phyloP scores from a whole-genome alignment of 2,888 invertebrate genomes.

The Hermaeophaga mercurialis region DNA sequence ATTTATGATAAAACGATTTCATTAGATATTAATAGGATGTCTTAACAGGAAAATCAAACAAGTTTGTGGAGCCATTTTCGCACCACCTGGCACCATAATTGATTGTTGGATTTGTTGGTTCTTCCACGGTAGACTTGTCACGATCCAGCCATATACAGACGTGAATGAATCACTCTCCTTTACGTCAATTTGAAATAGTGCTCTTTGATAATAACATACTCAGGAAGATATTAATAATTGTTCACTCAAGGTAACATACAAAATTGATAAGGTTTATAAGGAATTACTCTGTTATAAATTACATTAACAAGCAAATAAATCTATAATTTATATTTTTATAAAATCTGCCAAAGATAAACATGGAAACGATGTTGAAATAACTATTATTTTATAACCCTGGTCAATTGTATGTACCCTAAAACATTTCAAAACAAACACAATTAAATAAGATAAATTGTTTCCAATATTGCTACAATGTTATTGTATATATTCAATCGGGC shows the following conservation, averaged over 20 bases:
- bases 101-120: conserved; percentile 11
- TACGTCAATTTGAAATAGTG: not conserved
- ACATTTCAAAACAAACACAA: no score
- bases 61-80: conserved; percentile 1
- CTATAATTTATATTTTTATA: no score
- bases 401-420: no score
- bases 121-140: conserved; percentile 1
- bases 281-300: no score
- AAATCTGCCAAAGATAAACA: no score
- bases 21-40: not conserved
- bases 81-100: conserved; percentile 15
- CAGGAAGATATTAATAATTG: no score
- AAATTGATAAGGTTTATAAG: no score
- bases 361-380: no score
- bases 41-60: not conserved
- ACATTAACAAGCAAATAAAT: no score
- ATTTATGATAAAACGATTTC: not conserved
- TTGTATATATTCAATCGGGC: not conserved
- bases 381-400: no score
- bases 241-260: no score
- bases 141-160: not conserved
- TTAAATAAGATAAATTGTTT: not conserved
- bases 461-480: not conserved
- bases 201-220: no score
- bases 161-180: not conserved